Conservation (phyloP, 2,113 vertebrate genomes). For the Tangachromis dhanisi region DNA sequence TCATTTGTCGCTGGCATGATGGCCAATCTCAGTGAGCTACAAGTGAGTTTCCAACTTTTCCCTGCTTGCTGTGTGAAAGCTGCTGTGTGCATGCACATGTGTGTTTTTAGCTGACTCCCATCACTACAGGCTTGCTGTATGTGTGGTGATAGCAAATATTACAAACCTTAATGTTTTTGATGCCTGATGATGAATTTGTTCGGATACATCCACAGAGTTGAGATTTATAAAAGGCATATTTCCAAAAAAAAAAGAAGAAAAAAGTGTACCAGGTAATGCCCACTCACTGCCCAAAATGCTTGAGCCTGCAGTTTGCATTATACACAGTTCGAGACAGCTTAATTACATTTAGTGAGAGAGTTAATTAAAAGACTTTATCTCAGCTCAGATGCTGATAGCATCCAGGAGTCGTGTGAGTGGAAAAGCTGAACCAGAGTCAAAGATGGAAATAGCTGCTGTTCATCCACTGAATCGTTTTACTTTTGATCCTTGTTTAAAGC, state of each 20-base stretch:
- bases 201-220: background rate
- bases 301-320: background rate
- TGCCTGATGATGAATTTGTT: background rate
- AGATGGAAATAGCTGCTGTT: background rate
- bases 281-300: background rate
- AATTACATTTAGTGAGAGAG: background rate
- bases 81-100: background rate
- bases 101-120: background rate
- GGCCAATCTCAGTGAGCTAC: conserved; percentile 64
- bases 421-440: background rate
- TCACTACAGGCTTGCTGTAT: background rate
- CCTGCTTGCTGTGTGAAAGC: background rate
- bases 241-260: background rate
- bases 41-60: conserved; percentile 52
- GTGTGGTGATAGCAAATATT: background rate
- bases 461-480: background rate
- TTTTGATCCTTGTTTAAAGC: background rate
- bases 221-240: background rate
- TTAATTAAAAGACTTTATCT: background rate
- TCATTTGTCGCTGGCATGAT: conserved; percentile 22
- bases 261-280: background rate
- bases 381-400: background rate
- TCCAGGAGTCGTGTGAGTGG: background rate
- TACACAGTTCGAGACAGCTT: background rate
- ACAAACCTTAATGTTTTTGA: background rate